A percentile compares a stretch with the other conserved stretches of the same genome.
Evolutionary conservation across 2,888 invertebrate species (phyloP).

Genomic region (Oscheius sp.): DNA sequence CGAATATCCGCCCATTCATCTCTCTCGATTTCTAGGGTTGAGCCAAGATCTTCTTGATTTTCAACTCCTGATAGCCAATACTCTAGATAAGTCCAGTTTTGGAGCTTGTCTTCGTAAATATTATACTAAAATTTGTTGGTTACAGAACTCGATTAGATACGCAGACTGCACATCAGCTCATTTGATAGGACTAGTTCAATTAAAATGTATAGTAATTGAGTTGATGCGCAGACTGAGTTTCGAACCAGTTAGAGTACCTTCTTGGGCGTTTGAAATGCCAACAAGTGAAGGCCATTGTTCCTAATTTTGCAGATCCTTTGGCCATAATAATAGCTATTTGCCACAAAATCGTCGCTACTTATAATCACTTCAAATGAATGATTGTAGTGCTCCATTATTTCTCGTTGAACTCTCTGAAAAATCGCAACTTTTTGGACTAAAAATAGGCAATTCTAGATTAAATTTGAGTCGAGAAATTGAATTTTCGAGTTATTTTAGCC

Average conservation of each 20-base stretch:
- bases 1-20: conserved; percentile 42
- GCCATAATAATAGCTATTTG: neutral
- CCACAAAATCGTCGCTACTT: conserved; percentile 1
- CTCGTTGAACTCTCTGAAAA: neutral
- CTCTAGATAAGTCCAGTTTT: too few relatives aligned
- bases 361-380: neutral
- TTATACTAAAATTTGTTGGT: conserved; percentile 43
- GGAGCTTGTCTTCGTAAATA: conserved; percentile 32
- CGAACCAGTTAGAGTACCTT: too few relatives aligned
- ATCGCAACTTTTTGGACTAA: too few relatives aligned
- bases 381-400: neutral
- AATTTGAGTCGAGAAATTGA: too few relatives aligned
- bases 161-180: too few relatives aligned
- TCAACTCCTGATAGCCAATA: conserved; percentile 36
- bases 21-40: conserved; percentile 30
- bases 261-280: neutral
- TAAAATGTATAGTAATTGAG: too few relatives aligned
- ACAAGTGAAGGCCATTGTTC: neutral
- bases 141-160: too few relatives aligned
- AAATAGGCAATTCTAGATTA: too few relatives aligned
- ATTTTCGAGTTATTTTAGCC: too few relatives aligned
- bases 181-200: too few relatives aligned
- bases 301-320: conserved; percentile 11
- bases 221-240: too few relatives aligned
- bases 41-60: conserved; percentile 39